Evolutionary conservation across 2,797 vertebrate genomes (phyloP).

Genomic region (Clarias laeviceps): DNA sequence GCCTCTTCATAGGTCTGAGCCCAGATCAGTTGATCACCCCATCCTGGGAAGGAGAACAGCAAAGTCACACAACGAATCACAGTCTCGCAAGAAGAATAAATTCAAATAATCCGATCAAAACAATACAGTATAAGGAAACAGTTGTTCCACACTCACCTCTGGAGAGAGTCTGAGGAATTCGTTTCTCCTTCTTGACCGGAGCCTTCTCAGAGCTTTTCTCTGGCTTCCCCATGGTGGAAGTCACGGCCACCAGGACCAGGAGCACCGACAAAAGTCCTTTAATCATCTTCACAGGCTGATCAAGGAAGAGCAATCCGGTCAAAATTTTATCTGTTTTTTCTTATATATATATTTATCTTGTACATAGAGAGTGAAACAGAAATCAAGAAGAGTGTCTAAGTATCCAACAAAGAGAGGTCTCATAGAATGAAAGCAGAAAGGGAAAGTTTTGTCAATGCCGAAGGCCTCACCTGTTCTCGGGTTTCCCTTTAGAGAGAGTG

Average conservation of each 20-base stretch:
- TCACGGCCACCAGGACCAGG: slow-evolving; percentile 78
- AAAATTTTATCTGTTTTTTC: not conserved
- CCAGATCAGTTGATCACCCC: slow-evolving; percentile 95
- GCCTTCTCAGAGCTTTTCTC: slow-evolving; percentile 62
- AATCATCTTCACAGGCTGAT: slow-evolving; percentile 75
- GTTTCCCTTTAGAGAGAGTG: slow-evolving; percentile 40
- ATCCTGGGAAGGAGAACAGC: slow-evolving; percentile 74
- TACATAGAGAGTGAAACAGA: not conserved
- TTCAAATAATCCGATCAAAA: not conserved
- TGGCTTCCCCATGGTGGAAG: slow-evolving; percentile 74
- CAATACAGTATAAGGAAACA: not conserved
- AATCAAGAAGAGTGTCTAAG: not conserved
- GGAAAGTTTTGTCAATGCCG: slow-evolving; percentile 7
- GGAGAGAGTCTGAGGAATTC: slow-evolving; percentile 88
- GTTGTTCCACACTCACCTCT: slow-evolving; percentile 77
- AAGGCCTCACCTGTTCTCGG: slow-evolving; percentile 68
- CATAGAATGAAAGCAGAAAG: not conserved
- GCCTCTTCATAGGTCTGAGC: slow-evolving; percentile 96
- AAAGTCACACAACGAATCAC: not conserved
- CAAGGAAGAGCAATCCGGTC: slow-evolving; percentile 11
- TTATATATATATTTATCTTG: not conserved
- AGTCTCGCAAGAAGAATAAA: not conserved
- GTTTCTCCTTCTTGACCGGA: slow-evolving; percentile 70
- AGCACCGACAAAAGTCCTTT: slow-evolving; percentile 71
- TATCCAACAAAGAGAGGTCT: not conserved